Evolutionary conservation across 2,888 invertebrate genomes (phyloP).

Genomic region (Cryptocephalus primarius): DNA sequence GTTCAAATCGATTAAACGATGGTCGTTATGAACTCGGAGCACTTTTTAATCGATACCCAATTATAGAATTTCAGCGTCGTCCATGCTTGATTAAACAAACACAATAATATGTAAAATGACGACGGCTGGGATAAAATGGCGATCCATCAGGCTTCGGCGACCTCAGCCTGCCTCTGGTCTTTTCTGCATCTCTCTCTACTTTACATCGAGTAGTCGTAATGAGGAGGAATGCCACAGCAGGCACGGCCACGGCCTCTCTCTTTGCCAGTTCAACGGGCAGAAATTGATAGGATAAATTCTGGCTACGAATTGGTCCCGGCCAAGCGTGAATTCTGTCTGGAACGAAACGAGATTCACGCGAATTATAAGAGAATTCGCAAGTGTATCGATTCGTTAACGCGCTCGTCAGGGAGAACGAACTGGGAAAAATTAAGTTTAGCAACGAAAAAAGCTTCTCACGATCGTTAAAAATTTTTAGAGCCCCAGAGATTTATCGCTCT

Average conservation of each 20-base stretch:
- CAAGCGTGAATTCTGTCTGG: conserved; percentile 27
- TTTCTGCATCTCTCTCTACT: background rate
- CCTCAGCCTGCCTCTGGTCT: conserved; percentile 6
- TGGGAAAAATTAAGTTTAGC: too few relatives aligned
- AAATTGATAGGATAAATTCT: conserved; percentile 55
- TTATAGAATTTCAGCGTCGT: conserved; percentile 18
- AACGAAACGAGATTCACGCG: conserved; percentile 3
- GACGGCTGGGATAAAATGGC: conserved; percentile 35
- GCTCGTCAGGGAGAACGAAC: too few relatives aligned
- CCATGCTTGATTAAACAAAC: conserved; percentile 33
- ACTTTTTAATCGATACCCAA: too few relatives aligned
- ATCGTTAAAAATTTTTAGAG: too few relatives aligned
- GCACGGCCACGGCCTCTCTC: conserved; percentile 29
- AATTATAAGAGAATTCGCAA: background rate
- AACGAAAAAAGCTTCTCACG: too few relatives aligned
- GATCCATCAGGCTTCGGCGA: conserved; percentile 25
- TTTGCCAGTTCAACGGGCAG: conserved; percentile 51
- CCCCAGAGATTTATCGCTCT: too few relatives aligned
- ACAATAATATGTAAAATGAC: conserved; percentile 36
- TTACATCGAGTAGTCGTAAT: conserved; percentile 3
- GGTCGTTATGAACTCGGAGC: too few relatives aligned
- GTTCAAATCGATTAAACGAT: too few relatives aligned
- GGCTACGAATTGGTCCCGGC: conserved; percentile 49
- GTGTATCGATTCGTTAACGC: background rate
- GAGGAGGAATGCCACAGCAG: conserved; percentile 6